phyloP scores from a whole-genome alignment of 1,140 invertebrate genomes.

The Magallana angulata region DNA sequence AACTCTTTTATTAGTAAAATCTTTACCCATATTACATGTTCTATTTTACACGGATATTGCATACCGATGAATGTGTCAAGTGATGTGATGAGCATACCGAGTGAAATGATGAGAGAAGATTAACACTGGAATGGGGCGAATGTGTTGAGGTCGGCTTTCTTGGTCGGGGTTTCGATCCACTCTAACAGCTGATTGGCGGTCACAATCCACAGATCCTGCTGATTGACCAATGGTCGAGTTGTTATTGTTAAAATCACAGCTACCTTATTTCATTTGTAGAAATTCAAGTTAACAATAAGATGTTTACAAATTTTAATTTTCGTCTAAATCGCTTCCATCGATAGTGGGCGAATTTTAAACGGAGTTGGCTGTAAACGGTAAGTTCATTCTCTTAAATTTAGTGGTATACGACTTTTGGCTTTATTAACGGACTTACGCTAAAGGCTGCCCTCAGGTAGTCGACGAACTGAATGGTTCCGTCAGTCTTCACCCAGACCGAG shows the following conservation, averaged over 20 bases:
- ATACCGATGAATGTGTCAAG: background rate
- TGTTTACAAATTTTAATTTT: background rate
- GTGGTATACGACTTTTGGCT: too few species aligned
- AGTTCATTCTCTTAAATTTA: too few species aligned
- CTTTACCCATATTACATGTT: too few species aligned
- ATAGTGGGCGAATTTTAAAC: too few species aligned
- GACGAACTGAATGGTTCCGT: constrained; percentile 58
- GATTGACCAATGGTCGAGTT: background rate
- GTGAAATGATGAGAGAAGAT: background rate
- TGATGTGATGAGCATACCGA: background rate
- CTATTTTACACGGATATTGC: too few species aligned
- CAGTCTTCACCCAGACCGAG: constrained; percentile 53
- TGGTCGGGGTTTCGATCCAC: constrained; percentile 50
- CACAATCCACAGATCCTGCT: constrained; percentile 46
- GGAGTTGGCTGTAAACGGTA: too few species aligned
- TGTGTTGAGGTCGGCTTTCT: constrained; percentile 35
- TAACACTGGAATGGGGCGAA: constrained; percentile 51
- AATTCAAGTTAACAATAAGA: too few species aligned
- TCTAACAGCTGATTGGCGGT: constrained; percentile 47
- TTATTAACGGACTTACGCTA: constrained; percentile 42
- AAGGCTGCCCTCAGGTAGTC: constrained; percentile 60
- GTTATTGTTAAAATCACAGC: background rate
- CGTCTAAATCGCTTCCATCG: too few species aligned
- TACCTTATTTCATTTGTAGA: background rate
- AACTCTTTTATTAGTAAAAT: too few species aligned